Evolutionary conservation across 2,797 vertebrate species (phyloP), one percentile per base, ranked within the genome.

Genomic region (Premnoplex brunnescens): DNA sequence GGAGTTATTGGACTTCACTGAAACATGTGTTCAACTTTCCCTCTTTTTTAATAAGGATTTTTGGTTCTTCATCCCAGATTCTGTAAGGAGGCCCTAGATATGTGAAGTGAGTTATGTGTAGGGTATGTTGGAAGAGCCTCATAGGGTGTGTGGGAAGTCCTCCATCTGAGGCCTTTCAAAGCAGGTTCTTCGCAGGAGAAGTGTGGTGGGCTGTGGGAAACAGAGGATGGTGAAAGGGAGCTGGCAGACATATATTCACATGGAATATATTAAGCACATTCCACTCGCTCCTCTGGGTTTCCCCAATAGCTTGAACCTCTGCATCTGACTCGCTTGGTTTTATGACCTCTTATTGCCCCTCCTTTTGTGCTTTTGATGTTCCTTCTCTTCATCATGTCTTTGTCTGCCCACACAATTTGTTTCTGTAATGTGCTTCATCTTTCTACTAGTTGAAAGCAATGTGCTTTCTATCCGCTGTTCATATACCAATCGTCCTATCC

Each of bases 191-290:
- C 58, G 54, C 68, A 59, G 55, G 73, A 94, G 86, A 85, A 87
- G 76, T 85, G 64, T 91, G 84, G 78, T 92, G 78, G 84, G 68
- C 60, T 95, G 82, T 93, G 92, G 87, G 85, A 93, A 89, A 78
- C 36, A 72, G 86, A 69, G 56, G 43, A 96, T 93, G 85, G 93
- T 89, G 92, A 95, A 92, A 95, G 73, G 69, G 73, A 94, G 60
- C 93, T 96, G 93, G 95, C 93, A 96, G 95, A 93, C 81, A 23
- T 96, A 88, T 83, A 95, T 93, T 92, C 94, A 96, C 75, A 91
- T 96, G 94, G 94, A 96, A 94, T 91, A 72, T 92, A 96, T 96
- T 96, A 92, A 94, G 73, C 66, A 71, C 88, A 88, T 95, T 95
- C 85, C 95, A 90, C 74, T 86, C 19, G 0, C 94, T 95, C 82